Evolutionary conservation across 2,113 vertebrate genomes (phyloP).

Genomic region (Channa argus): DNA sequence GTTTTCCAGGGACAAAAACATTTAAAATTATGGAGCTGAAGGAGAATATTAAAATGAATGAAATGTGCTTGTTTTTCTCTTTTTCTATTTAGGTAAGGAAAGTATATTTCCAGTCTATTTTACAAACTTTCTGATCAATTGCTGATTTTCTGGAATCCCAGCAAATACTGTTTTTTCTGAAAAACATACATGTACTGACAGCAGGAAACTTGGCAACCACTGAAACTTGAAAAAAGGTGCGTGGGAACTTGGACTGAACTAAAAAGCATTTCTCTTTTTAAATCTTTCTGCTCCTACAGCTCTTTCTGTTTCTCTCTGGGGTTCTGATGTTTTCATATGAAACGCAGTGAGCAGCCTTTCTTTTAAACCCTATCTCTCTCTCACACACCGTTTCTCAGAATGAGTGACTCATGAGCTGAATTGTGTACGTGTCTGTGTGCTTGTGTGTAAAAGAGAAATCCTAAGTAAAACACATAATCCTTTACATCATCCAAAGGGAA

Average conservation of each 20-base stretch:
- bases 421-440: slow-evolving; percentile 3
- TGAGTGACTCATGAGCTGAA: slow-evolving; percentile 48
- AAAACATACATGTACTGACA: slow-evolving; percentile 4
- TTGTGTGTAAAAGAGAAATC: neutral
- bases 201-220: slow-evolving; percentile 13
- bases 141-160: too few relatives aligned
- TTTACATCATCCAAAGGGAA: slow-evolving; percentile 1
- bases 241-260: slow-evolving; percentile 15
- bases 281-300: slow-evolving; percentile 3
- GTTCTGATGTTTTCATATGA: slow-evolving; percentile 45
- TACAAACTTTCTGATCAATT: too few relatives aligned
- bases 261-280: neutral
- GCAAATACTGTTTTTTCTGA: too few relatives aligned
- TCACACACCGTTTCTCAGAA: slow-evolving; percentile 25
- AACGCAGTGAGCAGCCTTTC: slow-evolving; percentile 30
- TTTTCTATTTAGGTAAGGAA: too few relatives aligned
- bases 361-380: slow-evolving; percentile 47
- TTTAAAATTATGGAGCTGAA: too few relatives aligned
- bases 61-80: too few relatives aligned
- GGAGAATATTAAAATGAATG: too few relatives aligned
- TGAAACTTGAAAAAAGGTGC: neutral
- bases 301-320: slow-evolving; percentile 13
- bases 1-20: too few relatives aligned
- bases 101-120: too few relatives aligned
- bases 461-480: slow-evolving; percentile 17